Evolutionary conservation across 2,797 vertebrate species (phyloP).

Genomic region (Hyperoplus lanceolatus): DNA sequence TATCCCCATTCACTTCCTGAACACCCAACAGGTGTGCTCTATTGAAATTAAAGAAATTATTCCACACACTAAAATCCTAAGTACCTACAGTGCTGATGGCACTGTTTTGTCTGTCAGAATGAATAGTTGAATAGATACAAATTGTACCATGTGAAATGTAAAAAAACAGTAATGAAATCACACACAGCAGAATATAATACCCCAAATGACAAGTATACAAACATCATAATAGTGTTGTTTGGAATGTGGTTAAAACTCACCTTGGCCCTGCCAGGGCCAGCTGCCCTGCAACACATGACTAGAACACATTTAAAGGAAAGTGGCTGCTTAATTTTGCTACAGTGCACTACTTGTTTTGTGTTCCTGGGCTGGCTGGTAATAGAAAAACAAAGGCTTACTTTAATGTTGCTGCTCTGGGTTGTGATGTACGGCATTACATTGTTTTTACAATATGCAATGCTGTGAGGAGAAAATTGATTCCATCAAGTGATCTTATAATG

Average conservation of each 20-base stretch:
- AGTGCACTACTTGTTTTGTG: conserved; percentile 45
- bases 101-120: neutral
- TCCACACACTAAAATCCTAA: no score
- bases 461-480: conserved; percentile 31
- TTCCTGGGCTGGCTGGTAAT: conserved; percentile 50
- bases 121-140: no score
- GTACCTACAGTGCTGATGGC: no score
- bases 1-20: neutral
- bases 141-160: neutral
- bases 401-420: conserved; percentile 33
- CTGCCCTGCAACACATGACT: conserved; percentile 52
- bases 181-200: neutral
- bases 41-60: no score
- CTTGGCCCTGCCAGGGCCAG: conserved; percentile 47
- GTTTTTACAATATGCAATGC: conserved; percentile 52
- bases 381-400: conserved; percentile 64
- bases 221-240: neutral
- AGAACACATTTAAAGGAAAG: conserved; percentile 61
- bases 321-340: conserved; percentile 70
- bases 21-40: neutral
- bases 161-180: neutral
- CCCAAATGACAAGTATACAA: conserved; percentile 20
- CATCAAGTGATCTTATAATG: conserved; percentile 31
- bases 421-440: conserved; percentile 38
- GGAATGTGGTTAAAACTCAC: conserved; percentile 44